A percentile compares a stretch with the other conserved stretches of the same genome.
phyloP scores from a whole-genome alignment of 2,888 invertebrate species.

The Machimus atricapillus region DNA sequence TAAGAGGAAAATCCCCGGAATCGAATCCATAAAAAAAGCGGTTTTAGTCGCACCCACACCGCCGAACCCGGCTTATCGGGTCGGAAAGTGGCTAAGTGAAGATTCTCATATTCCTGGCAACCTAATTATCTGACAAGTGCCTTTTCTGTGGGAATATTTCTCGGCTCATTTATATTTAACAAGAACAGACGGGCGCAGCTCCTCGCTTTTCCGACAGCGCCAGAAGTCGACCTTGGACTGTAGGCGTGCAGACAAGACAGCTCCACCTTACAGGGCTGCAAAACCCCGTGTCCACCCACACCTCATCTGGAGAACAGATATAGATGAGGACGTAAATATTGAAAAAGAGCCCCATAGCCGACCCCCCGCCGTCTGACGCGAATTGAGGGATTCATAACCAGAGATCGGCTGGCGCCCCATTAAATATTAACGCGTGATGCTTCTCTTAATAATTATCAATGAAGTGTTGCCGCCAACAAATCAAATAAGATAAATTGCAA shows the following conservation, averaged over 20 bases:
- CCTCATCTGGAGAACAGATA: not conserved
- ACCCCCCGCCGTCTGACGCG: too few relatives aligned
- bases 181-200: not conserved
- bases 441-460: slow-evolving; percentile 13
- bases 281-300: not conserved
- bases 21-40: not conserved
- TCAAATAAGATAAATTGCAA: slow-evolving; percentile 17
- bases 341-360: not conserved
- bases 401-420: not conserved
- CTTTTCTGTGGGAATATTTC: slow-evolving; percentile 21
- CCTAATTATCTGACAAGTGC: slow-evolving; percentile 22
- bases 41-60: not conserved
- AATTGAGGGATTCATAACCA: not conserved
- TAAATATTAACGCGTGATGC: not conserved
- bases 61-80: not conserved
- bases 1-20: not conserved
- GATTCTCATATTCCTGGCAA: not conserved
- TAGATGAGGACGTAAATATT: not conserved
- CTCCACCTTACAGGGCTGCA: not conserved
- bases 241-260: not conserved
- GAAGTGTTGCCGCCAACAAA: slow-evolving; percentile 16
- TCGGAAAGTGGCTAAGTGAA: not conserved
- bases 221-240: not conserved
- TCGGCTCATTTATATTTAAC: slow-evolving; percentile 12
- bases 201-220: not conserved